These are phyloP conservation scores for Orycteropus afer DNA, from an alignment of 2,113 vertebrate species.

Conservation along the genomic window DNA sequence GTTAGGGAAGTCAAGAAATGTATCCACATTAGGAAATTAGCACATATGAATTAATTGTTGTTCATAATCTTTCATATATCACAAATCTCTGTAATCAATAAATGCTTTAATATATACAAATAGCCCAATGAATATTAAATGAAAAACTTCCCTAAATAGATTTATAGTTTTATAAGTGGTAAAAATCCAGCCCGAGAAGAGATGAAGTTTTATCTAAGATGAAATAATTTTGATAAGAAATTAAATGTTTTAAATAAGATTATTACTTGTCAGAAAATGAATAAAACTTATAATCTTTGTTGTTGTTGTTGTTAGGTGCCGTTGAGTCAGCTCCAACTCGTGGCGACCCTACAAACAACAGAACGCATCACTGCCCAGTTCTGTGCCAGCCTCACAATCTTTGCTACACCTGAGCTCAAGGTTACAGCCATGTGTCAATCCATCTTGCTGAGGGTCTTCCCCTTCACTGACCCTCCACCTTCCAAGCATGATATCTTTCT, in stretches of 20 bases:
- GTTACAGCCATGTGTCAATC: too few relatives aligned
- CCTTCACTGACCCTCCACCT: too few relatives aligned
- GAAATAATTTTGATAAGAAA: slow-evolving; percentile 46
- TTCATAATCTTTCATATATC: neutral
- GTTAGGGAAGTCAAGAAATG: neutral
- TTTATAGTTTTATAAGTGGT: neutral
- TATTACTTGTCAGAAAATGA: neutral
- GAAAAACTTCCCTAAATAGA: neutral
- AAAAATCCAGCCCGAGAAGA: neutral
- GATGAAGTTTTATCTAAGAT: neutral
- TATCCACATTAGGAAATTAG: slow-evolving; percentile 29
- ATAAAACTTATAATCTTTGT: slow-evolving; percentile 15
- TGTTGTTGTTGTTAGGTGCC: too few relatives aligned
- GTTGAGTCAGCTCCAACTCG: too few relatives aligned
- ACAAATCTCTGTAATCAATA: neutral
- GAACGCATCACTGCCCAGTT: too few relatives aligned
- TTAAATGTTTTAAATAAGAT: slow-evolving; percentile 38
- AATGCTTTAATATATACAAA: slow-evolving; percentile 19
- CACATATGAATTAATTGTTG: neutral
- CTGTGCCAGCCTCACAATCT: too few relatives aligned
- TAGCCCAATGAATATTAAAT: neutral
- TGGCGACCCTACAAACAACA: too few relatives aligned
- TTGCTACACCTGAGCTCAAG: too few relatives aligned
- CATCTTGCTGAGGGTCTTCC: too few relatives aligned
- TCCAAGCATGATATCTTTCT: too few relatives aligned